Evolutionary conservation across 2,888 invertebrate genomes (phyloP).

Genomic region (Sycophila texana): DNA sequence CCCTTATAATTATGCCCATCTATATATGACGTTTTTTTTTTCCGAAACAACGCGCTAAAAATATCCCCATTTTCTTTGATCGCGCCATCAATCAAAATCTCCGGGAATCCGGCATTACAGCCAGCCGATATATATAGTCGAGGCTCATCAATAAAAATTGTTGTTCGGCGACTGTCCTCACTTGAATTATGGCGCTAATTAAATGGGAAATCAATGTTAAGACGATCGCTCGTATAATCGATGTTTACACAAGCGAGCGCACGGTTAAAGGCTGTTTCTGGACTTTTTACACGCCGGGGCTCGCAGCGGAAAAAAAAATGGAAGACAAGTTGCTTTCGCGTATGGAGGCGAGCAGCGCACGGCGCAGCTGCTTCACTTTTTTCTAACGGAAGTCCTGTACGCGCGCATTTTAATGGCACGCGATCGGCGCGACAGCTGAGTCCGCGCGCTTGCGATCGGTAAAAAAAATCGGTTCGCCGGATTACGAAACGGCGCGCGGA

Average conservation of each 20-base stretch:
- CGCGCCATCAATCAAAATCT: too few species aligned
- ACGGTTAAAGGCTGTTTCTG: constrained; percentile 24
- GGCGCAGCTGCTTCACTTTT: constrained; percentile 6
- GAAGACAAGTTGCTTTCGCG: neutral
- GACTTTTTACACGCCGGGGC: neutral
- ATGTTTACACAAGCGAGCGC: neutral
- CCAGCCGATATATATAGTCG: neutral
- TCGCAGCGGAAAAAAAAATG: neutral
- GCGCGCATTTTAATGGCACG: constrained; percentile 34
- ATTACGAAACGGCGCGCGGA: constrained; percentile 9
- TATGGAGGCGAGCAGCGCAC: neutral
- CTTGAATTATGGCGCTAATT: constrained; percentile 22
- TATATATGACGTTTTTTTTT: too few species aligned
- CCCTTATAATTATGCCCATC: too few species aligned
- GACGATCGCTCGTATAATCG: constrained; percentile 4
- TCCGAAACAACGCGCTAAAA: too few species aligned
- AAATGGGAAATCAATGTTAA: constrained; percentile 18
- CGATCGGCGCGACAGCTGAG: constrained; percentile 30
- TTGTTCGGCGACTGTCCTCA: neutral
- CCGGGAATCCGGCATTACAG: too few species aligned
- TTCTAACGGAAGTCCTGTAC: constrained; percentile 36
- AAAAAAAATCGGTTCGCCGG: neutral
- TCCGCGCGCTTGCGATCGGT: constrained; percentile 16
- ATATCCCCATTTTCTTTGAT: too few species aligned
- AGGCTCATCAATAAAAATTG: neutral